These are phyloP conservation scores for Andricus quercusramuli DNA, from an alignment of 2,888 invertebrate genomes.

Conservation along the genomic window DNA sequence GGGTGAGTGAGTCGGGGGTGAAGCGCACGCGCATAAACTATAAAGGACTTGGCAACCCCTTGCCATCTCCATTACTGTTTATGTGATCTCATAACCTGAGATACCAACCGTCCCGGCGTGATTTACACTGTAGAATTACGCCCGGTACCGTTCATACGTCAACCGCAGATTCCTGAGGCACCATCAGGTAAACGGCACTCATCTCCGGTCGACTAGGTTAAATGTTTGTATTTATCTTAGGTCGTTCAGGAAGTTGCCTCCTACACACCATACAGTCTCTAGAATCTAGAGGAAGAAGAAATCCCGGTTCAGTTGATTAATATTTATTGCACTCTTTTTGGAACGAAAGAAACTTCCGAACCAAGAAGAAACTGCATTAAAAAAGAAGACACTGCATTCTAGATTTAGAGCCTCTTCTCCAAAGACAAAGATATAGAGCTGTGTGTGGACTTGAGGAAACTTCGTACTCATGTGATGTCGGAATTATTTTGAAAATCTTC, in stretches of 20 bases:
- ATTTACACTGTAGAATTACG: slow-evolving; percentile 70
- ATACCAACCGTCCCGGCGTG: slow-evolving; percentile 65
- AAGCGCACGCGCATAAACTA: slow-evolving; percentile 43
- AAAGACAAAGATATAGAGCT: background rate
- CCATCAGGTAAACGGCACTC: slow-evolving; percentile 51
- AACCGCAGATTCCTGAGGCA: slow-evolving; percentile 61
- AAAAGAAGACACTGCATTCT: background rate
- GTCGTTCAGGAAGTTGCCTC: background rate
- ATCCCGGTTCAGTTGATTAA: background rate
- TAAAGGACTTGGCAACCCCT: slow-evolving; percentile 48
- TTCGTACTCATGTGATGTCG: background rate
- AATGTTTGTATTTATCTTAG: slow-evolving; percentile 57
- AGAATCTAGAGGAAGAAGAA: background rate
- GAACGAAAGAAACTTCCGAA: background rate
- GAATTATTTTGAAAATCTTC: background rate
- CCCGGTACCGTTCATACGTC: slow-evolving; percentile 64
- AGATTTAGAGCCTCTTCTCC: background rate
- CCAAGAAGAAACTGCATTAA: background rate
- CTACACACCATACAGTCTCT: background rate
- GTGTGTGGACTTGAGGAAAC: background rate
- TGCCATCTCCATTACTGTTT: slow-evolving; percentile 56
- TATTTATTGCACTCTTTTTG: background rate
- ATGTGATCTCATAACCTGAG: slow-evolving; percentile 66
- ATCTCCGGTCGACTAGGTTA: slow-evolving; percentile 49
- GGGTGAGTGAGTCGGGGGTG: slow-evolving; percentile 26